Evolutionary conservation across 2,113 vertebrate species (phyloP), one percentile per base, ranked within the genome.

Genomic region (Catharus fuscescens): DNA sequence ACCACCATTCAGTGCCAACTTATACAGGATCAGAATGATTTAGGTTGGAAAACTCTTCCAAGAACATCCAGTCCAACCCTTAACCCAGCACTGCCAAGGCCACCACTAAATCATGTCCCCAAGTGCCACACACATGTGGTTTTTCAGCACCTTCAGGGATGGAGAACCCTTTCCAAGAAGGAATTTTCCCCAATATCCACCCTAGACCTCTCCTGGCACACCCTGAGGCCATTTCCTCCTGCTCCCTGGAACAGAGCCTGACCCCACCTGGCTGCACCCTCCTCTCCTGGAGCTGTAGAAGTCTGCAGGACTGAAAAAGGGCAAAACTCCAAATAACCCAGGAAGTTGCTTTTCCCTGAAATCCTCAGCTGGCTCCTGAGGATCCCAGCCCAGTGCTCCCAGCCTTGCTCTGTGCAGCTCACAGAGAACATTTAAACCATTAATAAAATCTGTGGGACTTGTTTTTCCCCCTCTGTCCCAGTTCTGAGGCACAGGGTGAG

Each of bases 21-120:
- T 6, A 11, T 0, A 18, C 1, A 59, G 60, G 28, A 59, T 6
- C 28, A 38, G 44, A 61, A 40, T 34, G 1, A 10, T 18, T 48
- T 5, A 12, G 17, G 62, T 5, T 34, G 47, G 62, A 69, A 31
- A 89, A 81, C 15, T 28, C 38, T 6, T n/a, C 47, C 29, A 67
- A 76, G 18, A 59, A 25, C 44, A 65, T 42, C 0, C 3, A 65
- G 32, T n/a, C 36, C 67, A 67, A 34, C 44, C 14, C 45, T 31
- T 25, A 45, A 20, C 25, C 20, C 17, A 88, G 59, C 59, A 72
- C n/a, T 69, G n/a, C 50, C 59, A 44, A 80, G 59, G 31, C 50
- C 85, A 57, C 21, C 36, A 21, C 29, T 34, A 13, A 53, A 25
- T 17, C 21, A 26, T 7, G 45, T 34, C n/a, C 54, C 54, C 40